Conservation (phyloP, 2,888 invertebrate species). For the Cybosia mesomella region DNA sequence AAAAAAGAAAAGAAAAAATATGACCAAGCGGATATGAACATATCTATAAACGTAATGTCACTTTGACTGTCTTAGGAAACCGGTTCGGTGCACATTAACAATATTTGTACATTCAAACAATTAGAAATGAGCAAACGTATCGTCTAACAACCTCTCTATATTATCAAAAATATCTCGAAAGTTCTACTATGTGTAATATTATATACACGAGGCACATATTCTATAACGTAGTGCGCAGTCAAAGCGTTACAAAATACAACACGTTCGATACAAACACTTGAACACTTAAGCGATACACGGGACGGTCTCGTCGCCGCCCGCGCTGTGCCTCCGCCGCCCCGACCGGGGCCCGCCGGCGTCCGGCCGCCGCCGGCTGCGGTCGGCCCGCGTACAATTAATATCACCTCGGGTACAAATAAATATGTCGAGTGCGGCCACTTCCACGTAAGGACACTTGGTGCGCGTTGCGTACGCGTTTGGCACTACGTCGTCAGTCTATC, state of each 20-base stretch:
- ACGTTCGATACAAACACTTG: conserved; percentile 24
- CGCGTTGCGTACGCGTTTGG: conserved; percentile 41
- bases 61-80: conserved; percentile 15
- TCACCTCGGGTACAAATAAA: conserved; percentile 52
- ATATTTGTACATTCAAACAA: conserved; percentile 25
- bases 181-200: conserved; percentile 24
- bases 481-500: conserved; percentile 90
- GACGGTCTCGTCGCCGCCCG: no score
- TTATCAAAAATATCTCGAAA: conserved; percentile 31
- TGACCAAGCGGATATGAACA: conserved; percentile 16
- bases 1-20: not conserved
- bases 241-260: conserved; percentile 27
- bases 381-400: conserved; percentile 29
- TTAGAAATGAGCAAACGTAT: conserved; percentile 28
- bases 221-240: conserved; percentile 19
- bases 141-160: conserved; percentile 25
- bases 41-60: conserved; percentile 14
- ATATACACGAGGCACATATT: conserved; percentile 29
- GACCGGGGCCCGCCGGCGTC: no score
- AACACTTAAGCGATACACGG: conserved; percentile 12
- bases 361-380: no score
- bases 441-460: conserved; percentile 83
- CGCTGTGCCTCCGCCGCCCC: conserved; percentile 7
- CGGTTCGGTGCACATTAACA: conserved; percentile 25
- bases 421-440: conserved; percentile 60